A percentile compares a stretch with the other conserved stretches of the same genome.
phyloP scores from a whole-genome alignment of 2,797 vertebrate genomes.

The Natrix natrix region DNA sequence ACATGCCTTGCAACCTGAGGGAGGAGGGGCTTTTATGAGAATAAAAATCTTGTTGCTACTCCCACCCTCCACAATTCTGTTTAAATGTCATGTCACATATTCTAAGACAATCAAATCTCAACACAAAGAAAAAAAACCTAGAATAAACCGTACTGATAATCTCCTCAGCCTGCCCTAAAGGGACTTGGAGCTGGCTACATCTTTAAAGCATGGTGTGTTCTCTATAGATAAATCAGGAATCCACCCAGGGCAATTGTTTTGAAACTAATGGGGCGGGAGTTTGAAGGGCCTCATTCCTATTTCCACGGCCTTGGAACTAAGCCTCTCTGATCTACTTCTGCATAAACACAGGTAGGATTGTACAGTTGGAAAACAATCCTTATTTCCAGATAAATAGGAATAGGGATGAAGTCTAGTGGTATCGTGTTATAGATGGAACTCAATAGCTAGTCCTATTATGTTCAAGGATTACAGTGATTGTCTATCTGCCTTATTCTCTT shows the following conservation, averaged over 20 bases:
- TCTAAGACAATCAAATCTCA: conserved; percentile 43
- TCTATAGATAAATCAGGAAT: not conserved
- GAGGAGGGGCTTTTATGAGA: not conserved
- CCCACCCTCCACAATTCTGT: not conserved
- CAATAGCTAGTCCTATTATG: not conserved
- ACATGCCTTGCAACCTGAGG: conserved; percentile 15
- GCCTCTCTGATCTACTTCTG: not conserved
- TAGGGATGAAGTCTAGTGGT: not conserved
- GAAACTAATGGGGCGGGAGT: not conserved
- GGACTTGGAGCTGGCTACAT: not conserved
- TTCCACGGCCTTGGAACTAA: not conserved
- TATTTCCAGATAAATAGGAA: not conserved
- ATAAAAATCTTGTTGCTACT: not conserved
- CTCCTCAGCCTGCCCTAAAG: not conserved
- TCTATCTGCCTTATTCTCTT: not conserved
- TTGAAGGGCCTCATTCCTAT: not conserved
- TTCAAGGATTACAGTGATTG: not conserved
- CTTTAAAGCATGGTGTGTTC: not conserved
- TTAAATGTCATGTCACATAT: not conserved
- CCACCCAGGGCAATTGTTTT: not conserved
- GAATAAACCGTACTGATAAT: conserved; percentile 24
- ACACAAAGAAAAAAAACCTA: conserved; percentile 25
- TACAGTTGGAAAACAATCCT: not conserved
- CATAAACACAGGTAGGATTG: not conserved
- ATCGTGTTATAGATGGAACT: not conserved